A percentile compares a stretch with the other conserved stretches of the same genome.
These are phyloP conservation scores for Thera britannica DNA, from an alignment of 2,888 invertebrate genomes.

Conservation along the genomic window DNA sequence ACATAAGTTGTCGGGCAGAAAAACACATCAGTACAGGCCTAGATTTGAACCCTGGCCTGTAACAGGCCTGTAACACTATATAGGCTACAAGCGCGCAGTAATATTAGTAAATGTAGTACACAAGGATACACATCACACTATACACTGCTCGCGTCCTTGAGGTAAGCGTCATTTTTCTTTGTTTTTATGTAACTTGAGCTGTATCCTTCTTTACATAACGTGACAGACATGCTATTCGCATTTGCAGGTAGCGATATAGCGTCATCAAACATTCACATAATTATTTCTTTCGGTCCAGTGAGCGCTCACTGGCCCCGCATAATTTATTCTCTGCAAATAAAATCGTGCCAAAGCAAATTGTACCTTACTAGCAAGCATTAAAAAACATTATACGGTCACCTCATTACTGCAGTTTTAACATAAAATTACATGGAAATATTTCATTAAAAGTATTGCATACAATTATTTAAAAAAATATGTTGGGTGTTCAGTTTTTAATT, in stretches of 20 bases:
- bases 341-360: slow-evolving; percentile 18
- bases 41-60: too few species aligned
- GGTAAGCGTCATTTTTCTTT: too few species aligned
- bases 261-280: slow-evolving; percentile 46
- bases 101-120: too few species aligned
- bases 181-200: too few species aligned
- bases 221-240: slow-evolving; percentile 13
- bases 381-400: slow-evolving; percentile 25
- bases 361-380: slow-evolving; percentile 21
- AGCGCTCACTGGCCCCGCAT: slow-evolving; percentile 38
- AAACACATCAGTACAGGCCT: too few species aligned
- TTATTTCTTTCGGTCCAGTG: slow-evolving; percentile 46
- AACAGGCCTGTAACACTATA: too few species aligned
- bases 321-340: slow-evolving; percentile 41
- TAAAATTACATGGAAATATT: slow-evolving; percentile 40
- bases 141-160: too few species aligned
- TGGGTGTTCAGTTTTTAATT: slow-evolving; percentile 19
- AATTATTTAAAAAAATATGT: slow-evolving; percentile 33
- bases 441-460: slow-evolving; percentile 34
- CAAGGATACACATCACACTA: too few species aligned
- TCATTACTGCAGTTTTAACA: slow-evolving; percentile 42
- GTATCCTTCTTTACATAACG: too few species aligned
- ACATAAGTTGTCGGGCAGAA: too few species aligned
- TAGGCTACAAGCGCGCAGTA: too few species aligned
- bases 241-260: slow-evolving; percentile 34